phyloP scores from a whole-genome alignment of 1,140 invertebrate genomes.

The Drusus annulatus region DNA sequence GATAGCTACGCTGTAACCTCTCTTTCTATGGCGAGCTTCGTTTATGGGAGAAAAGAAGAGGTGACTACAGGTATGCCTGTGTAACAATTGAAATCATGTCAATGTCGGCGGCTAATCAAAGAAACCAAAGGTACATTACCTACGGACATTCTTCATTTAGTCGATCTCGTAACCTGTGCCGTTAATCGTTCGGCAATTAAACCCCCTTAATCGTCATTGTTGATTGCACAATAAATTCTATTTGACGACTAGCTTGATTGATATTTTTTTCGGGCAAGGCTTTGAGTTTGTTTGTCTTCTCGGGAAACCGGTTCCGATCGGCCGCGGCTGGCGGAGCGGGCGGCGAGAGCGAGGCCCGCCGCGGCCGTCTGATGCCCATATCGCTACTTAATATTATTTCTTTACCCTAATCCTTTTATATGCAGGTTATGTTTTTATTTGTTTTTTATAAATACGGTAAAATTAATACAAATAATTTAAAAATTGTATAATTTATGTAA shows the following conservation, averaged over 20 bases:
- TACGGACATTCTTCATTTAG: background rate
- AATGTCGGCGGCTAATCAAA: slow-evolving; percentile 36
- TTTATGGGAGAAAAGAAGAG: no score
- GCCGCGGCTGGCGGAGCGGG: background rate
- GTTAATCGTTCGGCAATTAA: slow-evolving; percentile 52
- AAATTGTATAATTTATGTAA: no score
- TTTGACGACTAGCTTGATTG: slow-evolving; percentile 54
- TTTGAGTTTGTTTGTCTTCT: slow-evolving; percentile 40
- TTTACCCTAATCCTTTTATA: background rate
- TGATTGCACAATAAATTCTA: slow-evolving; percentile 50
- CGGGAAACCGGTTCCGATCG: slow-evolving; percentile 38
- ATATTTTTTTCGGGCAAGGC: slow-evolving; percentile 42
- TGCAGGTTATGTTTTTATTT: background rate
- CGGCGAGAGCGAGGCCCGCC: no score
- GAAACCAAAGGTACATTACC: slow-evolving; percentile 23
- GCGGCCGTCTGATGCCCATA: background rate
- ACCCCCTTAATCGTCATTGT: slow-evolving; percentile 55
- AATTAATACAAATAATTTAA: no score
- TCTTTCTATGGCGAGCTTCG: no score
- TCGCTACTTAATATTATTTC: slow-evolving; percentile 33
- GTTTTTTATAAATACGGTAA: background rate
- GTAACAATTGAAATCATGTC: slow-evolving; percentile 12
- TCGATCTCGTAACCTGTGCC: slow-evolving; percentile 45
- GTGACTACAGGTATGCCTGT: no score
- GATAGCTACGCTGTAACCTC: no score